phyloP scores from a whole-genome alignment of 2,113 vertebrate species.

The Podilymbus podiceps region DNA sequence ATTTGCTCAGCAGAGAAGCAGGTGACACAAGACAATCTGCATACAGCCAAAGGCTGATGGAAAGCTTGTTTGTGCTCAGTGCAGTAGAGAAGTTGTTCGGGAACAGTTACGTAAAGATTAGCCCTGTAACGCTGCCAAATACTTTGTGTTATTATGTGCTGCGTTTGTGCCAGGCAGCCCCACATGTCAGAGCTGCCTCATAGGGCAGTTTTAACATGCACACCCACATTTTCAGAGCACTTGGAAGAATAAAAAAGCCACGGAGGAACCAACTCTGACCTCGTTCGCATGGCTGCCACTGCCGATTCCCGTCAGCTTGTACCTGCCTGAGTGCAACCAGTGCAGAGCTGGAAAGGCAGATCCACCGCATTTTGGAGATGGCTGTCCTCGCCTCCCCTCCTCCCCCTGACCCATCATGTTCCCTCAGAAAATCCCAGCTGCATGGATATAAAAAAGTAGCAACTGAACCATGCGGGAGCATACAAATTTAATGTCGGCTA shows the following conservation, averaged over 20 bases:
- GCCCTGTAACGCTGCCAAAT: slow-evolving; percentile 65
- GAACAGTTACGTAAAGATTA: slow-evolving; percentile 71
- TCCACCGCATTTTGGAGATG: not conserved
- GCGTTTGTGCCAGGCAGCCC: slow-evolving; percentile 70
- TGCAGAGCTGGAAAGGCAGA: not conserved
- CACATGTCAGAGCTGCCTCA: slow-evolving; percentile 65
- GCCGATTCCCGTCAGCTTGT: not conserved
- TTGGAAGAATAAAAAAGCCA: slow-evolving; percentile 8
- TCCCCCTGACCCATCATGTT: slow-evolving; percentile 19
- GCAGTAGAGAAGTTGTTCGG: slow-evolving; percentile 39
- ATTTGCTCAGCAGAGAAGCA: slow-evolving; percentile 38
- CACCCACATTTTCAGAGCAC: slow-evolving; percentile 47
- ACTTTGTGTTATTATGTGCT: slow-evolving; percentile 68
- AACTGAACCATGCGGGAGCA: slow-evolving; percentile 41
- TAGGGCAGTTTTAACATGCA: slow-evolving; percentile 65
- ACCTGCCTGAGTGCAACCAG: slow-evolving; percentile 12
- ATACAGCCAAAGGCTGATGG: slow-evolving; percentile 43
- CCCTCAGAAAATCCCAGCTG: slow-evolving; percentile 49
- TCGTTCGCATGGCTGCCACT: slow-evolving; percentile 9
- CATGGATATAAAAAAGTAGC: slow-evolving; percentile 24
- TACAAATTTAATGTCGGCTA: slow-evolving; percentile 53
- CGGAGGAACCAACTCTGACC: slow-evolving; percentile 39
- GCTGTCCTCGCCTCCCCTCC: slow-evolving; percentile 24
- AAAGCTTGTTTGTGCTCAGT: slow-evolving; percentile 60
- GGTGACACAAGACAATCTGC: slow-evolving; percentile 61